A percentile compares a stretch with the other conserved stretches of the same genome.
phyloP scores from a whole-genome alignment of 2,113 vertebrate species.

The Chinchilla lanigera region DNA sequence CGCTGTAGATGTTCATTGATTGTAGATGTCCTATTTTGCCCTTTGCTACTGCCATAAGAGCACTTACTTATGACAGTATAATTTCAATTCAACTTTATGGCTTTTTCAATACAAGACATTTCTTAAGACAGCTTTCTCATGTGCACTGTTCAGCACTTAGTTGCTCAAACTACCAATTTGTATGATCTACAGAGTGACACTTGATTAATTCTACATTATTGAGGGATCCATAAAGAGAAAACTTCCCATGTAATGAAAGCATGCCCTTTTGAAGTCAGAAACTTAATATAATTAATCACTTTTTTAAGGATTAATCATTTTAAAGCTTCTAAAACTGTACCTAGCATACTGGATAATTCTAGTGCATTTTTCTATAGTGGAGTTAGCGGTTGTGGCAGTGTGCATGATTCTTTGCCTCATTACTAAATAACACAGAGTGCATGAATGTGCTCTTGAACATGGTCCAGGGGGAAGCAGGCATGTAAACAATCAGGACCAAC shows the following conservation, averaged over 20 bases:
- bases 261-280: neutral
- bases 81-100: slow-evolving; percentile 69
- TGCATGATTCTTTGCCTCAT: neutral
- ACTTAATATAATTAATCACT: neutral
- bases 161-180: slow-evolving; percentile 6
- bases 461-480: neutral
- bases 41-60: slow-evolving; percentile 50
- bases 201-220: slow-evolving; percentile 53
- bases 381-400: neutral
- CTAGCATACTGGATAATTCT: neutral
- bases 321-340: neutral
- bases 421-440: neutral
- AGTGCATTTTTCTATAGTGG: neutral
- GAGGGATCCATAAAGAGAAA: neutral
- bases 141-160: neutral
- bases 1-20: slow-evolving; percentile 37
- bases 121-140: slow-evolving; percentile 40
- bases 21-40: slow-evolving; percentile 41
- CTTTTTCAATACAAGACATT: slow-evolving; percentile 41
- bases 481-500: neutral
- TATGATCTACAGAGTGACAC: neutral
- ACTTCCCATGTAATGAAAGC: neutral
- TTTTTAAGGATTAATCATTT: slow-evolving; percentile 25
- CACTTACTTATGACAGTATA: slow-evolving; percentile 68
- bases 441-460: neutral